These are phyloP conservation scores for Macrotus californicus DNA, from an alignment of 2,113 vertebrate species.

Conservation along the genomic window DNA sequence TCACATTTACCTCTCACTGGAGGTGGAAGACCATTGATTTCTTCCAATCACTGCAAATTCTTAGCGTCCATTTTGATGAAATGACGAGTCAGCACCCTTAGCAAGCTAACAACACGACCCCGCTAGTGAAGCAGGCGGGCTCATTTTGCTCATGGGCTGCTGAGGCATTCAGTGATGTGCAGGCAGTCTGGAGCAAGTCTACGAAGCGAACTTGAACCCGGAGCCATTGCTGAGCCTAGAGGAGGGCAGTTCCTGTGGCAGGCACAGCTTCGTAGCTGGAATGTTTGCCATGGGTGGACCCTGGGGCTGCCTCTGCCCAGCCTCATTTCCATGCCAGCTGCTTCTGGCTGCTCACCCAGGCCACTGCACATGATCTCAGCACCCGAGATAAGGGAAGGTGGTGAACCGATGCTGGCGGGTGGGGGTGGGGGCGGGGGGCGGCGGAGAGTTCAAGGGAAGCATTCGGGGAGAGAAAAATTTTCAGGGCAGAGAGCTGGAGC, in stretches of 20 bases:
- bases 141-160: fast-evolving
- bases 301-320: background rate
- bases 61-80: background rate
- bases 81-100: background rate
- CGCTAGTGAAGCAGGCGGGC: background rate
- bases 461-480: background rate
- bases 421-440: no score
- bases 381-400: background rate
- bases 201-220: background rate
- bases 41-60: background rate
- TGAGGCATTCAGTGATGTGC: background rate
- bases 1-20: background rate
- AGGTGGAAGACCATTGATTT: background rate
- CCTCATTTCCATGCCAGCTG: background rate
- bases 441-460: background rate
- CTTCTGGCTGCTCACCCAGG: background rate
- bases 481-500: background rate
- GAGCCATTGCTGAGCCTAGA: background rate
- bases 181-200: background rate
- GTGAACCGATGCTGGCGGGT: fast-evolving
- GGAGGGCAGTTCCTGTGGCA: background rate
- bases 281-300: background rate
- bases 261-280: background rate
- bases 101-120: background rate
- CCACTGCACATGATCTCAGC: background rate